These are phyloP conservation scores for Rhinolophus sinicus DNA, from an alignment of 2,113 vertebrate species.

Conservation along the genomic window DNA sequence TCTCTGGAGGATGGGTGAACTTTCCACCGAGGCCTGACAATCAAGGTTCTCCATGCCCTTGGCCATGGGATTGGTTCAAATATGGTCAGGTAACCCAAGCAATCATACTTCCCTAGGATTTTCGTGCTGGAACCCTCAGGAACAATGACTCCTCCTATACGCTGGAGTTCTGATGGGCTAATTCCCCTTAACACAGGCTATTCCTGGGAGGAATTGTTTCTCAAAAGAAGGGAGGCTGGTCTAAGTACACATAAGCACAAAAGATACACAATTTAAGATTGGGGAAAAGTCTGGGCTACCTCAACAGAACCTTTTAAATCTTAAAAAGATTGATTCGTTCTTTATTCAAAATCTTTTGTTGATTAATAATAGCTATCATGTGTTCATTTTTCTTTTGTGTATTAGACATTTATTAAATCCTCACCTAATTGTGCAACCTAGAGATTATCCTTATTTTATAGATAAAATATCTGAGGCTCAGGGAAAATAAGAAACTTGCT, in stretches of 20 bases:
- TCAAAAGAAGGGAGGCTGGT: not conserved
- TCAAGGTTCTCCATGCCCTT: not conserved
- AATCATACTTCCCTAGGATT: not conserved
- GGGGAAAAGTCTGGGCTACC: not conserved
- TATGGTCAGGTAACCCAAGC: not conserved
- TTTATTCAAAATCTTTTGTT: not conserved
- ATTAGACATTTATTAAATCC: slow-evolving; percentile 21
- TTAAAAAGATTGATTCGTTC: not conserved
- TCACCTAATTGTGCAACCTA: not conserved
- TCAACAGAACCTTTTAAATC: not conserved
- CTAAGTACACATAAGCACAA: not conserved
- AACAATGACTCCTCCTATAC: not conserved
- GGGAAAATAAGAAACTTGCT: not conserved
- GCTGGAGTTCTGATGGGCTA: not conserved
- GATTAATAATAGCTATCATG: not conserved
- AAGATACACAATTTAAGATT: not conserved
- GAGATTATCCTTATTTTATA: not conserved
- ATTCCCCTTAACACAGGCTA: not conserved
- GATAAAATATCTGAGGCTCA: not conserved
- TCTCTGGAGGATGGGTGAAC: not conserved
- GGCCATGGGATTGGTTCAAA: not conserved
- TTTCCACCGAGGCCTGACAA: not conserved
- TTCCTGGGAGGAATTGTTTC: not conserved
- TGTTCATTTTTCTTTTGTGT: not conserved
- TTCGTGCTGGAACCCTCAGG: not conserved